Percentiles rank a stretch among this genome's conserved stretches.
Evolutionary conservation across 2,113 vertebrate genomes (phyloP).

Genomic region (Perca schrenkii): DNA sequence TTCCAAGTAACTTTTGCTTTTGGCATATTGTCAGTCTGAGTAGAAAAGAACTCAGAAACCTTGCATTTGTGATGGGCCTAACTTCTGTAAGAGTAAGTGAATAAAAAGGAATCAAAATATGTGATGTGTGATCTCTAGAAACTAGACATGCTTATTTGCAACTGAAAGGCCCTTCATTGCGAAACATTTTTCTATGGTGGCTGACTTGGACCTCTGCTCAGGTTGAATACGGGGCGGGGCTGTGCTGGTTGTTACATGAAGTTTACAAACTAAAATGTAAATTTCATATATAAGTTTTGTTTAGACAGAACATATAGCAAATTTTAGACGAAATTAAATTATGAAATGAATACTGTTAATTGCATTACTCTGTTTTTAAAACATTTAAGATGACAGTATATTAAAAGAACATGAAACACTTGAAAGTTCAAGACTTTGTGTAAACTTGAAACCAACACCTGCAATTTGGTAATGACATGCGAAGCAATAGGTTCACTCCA

Average conservation of each 20-base stretch:
- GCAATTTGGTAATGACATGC: neutral
- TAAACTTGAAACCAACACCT: neutral
- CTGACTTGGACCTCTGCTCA: too few species aligned
- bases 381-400: neutral
- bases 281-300: too few species aligned
- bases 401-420: too few species aligned
- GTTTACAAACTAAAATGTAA: too few species aligned
- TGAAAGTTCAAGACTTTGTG: neutral
- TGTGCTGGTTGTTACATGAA: too few species aligned
- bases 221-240: too few species aligned
- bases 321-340: neutral
- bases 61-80: neutral
- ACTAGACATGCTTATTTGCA: too few species aligned
- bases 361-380: neutral
- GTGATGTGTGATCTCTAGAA: neutral
- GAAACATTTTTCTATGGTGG: too few species aligned
- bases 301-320: neutral
- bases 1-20: neutral
- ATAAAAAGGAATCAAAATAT: conserved; percentile 3
- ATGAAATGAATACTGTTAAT: neutral
- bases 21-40: neutral
- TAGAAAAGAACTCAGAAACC: conserved; percentile 24
- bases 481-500: neutral
- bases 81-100: neutral
- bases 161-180: too few species aligned